Conservation (phyloP, 2,113 vertebrate genomes). For the Plestiodon gilberti region DNA sequence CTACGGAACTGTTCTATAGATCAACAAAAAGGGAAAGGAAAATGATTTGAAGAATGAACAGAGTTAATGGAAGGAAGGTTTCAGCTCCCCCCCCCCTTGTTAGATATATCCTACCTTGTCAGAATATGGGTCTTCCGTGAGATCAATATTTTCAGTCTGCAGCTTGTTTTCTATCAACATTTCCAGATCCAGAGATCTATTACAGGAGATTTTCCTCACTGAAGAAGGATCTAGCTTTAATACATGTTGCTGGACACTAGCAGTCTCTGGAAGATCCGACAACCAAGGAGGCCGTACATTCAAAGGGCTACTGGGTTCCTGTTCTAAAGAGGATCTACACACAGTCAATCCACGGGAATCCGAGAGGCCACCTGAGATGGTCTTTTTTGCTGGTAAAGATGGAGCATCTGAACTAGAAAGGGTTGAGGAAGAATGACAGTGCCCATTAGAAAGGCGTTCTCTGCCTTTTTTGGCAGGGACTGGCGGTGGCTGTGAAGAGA, state of each 20-base stretch:
- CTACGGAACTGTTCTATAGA: neutral
- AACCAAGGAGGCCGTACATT: conserved; percentile 86
- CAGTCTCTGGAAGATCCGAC: conserved; percentile 74
- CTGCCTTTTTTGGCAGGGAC: conserved; percentile 95
- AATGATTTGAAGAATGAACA: neutral
- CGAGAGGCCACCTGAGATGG: conserved; percentile 64
- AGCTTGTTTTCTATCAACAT: conserved; percentile 88
- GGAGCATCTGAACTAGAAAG: conserved; percentile 77
- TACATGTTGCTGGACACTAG: conserved; percentile 82
- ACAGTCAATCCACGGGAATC: conserved; percentile 66
- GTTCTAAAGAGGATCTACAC: conserved; percentile 61
- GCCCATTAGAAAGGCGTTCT: conserved; percentile 90
- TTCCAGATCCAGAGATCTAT: conserved; percentile 85
- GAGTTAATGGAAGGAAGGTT: neutral
- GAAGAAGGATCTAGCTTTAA: conserved; percentile 80
- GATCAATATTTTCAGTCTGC: conserved; percentile 88
- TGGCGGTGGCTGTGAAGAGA: conserved; percentile 89
- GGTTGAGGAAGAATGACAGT: conserved; percentile 75
- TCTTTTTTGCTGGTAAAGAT: conserved; percentile 81
- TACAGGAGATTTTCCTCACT: conserved; percentile 84
- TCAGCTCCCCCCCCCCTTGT: no score
- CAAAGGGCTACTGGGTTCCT: conserved; percentile 73
- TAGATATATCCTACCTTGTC: conserved; percentile 90
- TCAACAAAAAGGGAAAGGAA: neutral
- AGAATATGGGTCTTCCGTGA: conserved; percentile 96